Percentiles rank a stretch among this genome's conserved stretches.
phyloP scores from a whole-genome alignment of 2,888 invertebrate genomes.

The Bugula neritina region DNA sequence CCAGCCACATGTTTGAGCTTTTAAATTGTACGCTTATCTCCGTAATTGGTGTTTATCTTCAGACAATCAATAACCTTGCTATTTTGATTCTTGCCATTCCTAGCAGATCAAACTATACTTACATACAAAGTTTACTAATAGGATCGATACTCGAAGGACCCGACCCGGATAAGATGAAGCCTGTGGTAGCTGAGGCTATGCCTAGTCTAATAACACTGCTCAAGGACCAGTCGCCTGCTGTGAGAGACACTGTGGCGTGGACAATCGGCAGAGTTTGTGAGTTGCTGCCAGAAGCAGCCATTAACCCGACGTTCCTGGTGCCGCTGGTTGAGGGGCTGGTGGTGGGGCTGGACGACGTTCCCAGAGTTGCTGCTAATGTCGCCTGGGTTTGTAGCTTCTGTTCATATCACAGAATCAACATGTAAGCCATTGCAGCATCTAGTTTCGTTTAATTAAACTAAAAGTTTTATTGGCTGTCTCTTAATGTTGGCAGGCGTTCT shows the following conservation, averaged over 20 bases:
- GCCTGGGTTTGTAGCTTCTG: constrained; percentile 86
- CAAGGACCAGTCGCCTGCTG: constrained; percentile 87
- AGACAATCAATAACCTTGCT: too few species aligned
- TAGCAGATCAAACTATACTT: too few species aligned
- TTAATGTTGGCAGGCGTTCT: constrained; percentile 80
- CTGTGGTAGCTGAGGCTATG: constrained; percentile 93
- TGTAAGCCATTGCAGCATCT: too few species aligned
- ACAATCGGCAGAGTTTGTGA: constrained; percentile 96
- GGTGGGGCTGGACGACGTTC: constrained; percentile 79
- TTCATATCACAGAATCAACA: too few species aligned
- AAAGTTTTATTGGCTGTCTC: too few species aligned
- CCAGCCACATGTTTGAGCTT: too few species aligned
- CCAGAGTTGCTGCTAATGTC: constrained; percentile 92
- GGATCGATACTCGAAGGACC: constrained; percentile 80
- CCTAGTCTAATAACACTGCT: constrained; percentile 87
- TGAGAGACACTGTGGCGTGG: constrained; percentile 96
- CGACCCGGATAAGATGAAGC: constrained; percentile 76
- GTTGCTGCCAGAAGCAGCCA: constrained; percentile 87
- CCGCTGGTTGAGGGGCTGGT: constrained; percentile 60
- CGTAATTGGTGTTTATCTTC: too few species aligned
- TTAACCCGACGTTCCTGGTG: constrained; percentile 76
- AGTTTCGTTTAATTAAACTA: too few species aligned
- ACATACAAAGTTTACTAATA: too few species aligned
- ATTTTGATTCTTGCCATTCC: too few species aligned
- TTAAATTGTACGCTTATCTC: too few species aligned